A percentile compares a stretch with the other conserved stretches of the same genome.
Evolutionary conservation across 2,113 vertebrate genomes (phyloP).

Genomic region (Alethe castanea): DNA sequence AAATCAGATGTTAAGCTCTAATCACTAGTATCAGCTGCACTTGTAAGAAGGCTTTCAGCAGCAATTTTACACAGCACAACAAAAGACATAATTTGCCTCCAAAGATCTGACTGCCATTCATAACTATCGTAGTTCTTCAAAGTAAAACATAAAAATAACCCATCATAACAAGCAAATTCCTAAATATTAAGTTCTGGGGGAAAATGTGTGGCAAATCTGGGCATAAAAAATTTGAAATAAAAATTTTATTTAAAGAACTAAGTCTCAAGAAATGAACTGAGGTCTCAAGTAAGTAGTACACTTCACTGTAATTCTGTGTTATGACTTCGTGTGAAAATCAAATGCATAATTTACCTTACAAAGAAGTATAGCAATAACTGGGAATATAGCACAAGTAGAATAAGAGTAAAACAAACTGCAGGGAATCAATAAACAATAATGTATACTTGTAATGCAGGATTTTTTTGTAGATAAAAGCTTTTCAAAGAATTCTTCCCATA

Average conservation of each 20-base stretch:
- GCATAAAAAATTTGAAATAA: not conserved
- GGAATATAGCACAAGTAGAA: not conserved
- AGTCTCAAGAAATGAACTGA: not conserved
- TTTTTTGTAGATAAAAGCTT: not conserved
- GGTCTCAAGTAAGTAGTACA: not conserved
- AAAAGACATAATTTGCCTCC: not conserved
- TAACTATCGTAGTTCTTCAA: not conserved
- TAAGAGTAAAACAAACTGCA: not conserved
- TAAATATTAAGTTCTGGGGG: not conserved
- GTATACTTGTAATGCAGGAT: fast-evolving
- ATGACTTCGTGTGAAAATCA: not conserved
- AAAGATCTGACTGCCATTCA: not conserved
- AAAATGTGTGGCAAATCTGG: not conserved
- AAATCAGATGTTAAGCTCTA: not conserved
- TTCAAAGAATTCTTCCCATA: not conserved
- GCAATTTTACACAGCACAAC: not conserved
- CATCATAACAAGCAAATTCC: not conserved
- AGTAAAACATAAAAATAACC: not conserved
- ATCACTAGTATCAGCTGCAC: not conserved
- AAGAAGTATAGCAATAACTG: not conserved
- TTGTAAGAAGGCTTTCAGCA: not conserved
- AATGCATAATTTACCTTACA: not conserved
- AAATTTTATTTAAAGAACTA: not conserved
- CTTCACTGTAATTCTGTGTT: not conserved
- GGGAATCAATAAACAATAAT: not conserved